phyloP scores from a whole-genome alignment of 2,888 invertebrate species.

The Cataglyphis altisquamis region DNA sequence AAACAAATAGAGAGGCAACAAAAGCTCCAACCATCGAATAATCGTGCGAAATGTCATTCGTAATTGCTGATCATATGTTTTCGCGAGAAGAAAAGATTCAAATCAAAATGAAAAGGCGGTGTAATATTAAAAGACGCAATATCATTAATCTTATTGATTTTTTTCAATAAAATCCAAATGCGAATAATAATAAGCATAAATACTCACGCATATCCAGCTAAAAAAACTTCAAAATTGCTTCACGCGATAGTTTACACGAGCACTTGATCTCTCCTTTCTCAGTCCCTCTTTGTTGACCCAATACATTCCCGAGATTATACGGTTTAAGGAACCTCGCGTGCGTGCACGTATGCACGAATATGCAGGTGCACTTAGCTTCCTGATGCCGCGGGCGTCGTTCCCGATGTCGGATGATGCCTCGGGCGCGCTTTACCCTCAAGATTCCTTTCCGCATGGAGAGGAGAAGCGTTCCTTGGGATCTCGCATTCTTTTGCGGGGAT shows the following conservation, averaged over 20 bases:
- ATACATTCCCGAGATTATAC: conserved; percentile 55
- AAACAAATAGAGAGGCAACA: not conserved
- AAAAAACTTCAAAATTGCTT: conserved; percentile 10
- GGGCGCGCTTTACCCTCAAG: conserved; percentile 81
- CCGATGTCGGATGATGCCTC: conserved; percentile 72
- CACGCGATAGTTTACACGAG: conserved; percentile 46
- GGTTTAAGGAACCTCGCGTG: conserved; percentile 55
- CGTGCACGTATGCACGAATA: conserved; percentile 54
- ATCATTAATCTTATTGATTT: conserved; percentile 29
- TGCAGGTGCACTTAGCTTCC: conserved; percentile 58
- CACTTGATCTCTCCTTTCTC: not conserved
- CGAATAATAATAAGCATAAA: conserved; percentile 22
- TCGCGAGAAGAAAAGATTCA: not conserved
- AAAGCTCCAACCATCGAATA: not conserved
- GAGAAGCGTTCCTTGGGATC: conserved; percentile 77
- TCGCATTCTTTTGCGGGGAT: conserved; percentile 81
- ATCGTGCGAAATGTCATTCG: not conserved
- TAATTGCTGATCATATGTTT: not conserved
- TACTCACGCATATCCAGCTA: not conserved
- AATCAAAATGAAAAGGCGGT: not conserved
- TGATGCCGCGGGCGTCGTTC: conserved; percentile 69
- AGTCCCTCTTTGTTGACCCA: conserved; percentile 48
- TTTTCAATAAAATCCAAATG: not conserved
- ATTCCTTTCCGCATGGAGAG: conserved; percentile 82
- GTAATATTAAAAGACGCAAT: not conserved